Conservation (phyloP, 1,140 invertebrate species). For the Hyposmocoma kahamanoa region DNA sequence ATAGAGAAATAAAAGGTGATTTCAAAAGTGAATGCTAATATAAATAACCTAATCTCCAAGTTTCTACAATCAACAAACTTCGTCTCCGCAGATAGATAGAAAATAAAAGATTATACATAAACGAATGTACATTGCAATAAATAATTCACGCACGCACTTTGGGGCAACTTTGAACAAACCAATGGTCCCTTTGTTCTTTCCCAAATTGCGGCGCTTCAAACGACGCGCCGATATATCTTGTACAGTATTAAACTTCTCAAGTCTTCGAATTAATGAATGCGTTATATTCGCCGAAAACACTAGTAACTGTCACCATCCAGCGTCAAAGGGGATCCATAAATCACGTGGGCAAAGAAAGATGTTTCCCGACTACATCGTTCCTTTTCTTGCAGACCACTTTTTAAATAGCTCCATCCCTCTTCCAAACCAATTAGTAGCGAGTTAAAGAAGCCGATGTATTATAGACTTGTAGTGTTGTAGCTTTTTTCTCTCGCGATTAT, state of each 20-base stretch:
- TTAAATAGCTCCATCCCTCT: slow-evolving; percentile 26
- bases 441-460: slow-evolving; percentile 45
- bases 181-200: slow-evolving; percentile 45
- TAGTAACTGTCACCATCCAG: slow-evolving; percentile 55
- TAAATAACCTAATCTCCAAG: no score
- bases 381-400: slow-evolving; percentile 11
- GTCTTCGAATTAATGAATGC: slow-evolving; percentile 39
- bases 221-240: slow-evolving; percentile 36
- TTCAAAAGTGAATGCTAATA: no score
- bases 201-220: slow-evolving; percentile 20
- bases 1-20: no score
- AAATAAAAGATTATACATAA: no score
- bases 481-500: not conserved
- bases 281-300: slow-evolving; percentile 54
- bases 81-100: no score
- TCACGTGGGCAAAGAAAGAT: slow-evolving; percentile 51
- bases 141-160: no score
- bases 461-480: not conserved
- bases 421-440: slow-evolving; percentile 44
- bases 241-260: slow-evolving; percentile 34
- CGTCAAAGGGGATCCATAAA: slow-evolving; percentile 56
- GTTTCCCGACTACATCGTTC: slow-evolving; percentile 43
- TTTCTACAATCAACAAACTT: no score
- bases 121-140: no score
- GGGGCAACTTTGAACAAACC: slow-evolving; percentile 41